These are phyloP conservation scores for Nomada fabriciana DNA, from an alignment of 2,888 invertebrate genomes.

Conservation along the genomic window DNA sequence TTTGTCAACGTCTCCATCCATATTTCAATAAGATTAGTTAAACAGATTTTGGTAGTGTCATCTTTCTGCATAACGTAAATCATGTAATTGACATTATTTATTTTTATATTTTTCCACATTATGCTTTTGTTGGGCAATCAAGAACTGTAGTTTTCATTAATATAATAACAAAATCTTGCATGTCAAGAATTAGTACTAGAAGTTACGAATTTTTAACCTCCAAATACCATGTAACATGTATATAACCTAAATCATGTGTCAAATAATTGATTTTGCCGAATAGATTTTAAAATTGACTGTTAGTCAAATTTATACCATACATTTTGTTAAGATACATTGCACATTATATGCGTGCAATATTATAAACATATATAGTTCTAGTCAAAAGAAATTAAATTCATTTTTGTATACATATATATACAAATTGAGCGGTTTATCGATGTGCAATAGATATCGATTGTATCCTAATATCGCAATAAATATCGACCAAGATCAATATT, in stretches of 20 bases:
- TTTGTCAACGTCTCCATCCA: constrained; percentile 69
- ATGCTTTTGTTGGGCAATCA: constrained; percentile 1
- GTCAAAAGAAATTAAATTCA: constrained; percentile 1
- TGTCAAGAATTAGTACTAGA: too few species aligned
- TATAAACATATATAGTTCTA: neutral
- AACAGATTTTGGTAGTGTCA: constrained; percentile 52
- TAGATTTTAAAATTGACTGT: too few species aligned
- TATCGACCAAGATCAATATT: neutral
- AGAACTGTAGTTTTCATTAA: neutral
- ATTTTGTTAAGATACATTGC: too few species aligned
- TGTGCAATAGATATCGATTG: neutral
- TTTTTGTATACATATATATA: neutral
- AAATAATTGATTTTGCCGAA: too few species aligned
- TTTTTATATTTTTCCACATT: constrained; percentile 62
- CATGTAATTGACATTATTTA: constrained; percentile 56
- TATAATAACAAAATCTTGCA: neutral
- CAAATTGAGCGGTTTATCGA: neutral
- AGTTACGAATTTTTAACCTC: too few species aligned
- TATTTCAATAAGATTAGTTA: constrained; percentile 71
- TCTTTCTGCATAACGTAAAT: constrained; percentile 54
- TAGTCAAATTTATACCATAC: too few species aligned
- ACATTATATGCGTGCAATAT: neutral
- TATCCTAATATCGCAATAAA: neutral
- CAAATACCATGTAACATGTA: too few species aligned
- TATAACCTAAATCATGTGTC: too few species aligned